phyloP scores from a whole-genome alignment of 2,888 invertebrate genomes.

The Dynastes maya region DNA sequence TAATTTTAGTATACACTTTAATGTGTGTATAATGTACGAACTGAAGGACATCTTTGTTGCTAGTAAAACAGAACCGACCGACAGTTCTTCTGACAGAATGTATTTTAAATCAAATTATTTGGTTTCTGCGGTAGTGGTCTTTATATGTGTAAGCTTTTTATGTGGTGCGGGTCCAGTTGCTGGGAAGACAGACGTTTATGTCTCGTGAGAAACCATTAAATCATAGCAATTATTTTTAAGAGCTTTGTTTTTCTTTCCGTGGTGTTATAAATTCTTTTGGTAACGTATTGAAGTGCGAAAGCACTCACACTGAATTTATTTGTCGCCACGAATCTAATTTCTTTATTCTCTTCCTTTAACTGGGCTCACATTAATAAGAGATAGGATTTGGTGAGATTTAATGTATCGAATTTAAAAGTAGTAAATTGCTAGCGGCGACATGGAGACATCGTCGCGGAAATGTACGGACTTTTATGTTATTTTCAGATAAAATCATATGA shows the following conservation, averaged over 20 bases:
- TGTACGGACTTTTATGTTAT: not conserved
- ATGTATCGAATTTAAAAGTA: too few species aligned
- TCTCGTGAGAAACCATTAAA: conserved; percentile 44
- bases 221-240: conserved; percentile 47
- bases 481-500: conserved; percentile 19
- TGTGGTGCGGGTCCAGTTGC: conserved; percentile 42
- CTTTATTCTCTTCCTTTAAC: not conserved
- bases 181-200: conserved; percentile 40
- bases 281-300: conserved; percentile 22
- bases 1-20: conserved; percentile 22
- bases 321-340: not conserved
- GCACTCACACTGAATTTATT: conserved; percentile 17
- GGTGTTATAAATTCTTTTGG: conserved; percentile 40
- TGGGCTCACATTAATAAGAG: not conserved
- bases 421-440: too few species aligned
- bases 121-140: conserved; percentile 38
- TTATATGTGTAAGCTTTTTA: conserved; percentile 38
- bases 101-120: conserved; percentile 36
- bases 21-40: not conserved
- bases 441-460: not conserved
- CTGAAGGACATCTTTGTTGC: conserved; percentile 26
- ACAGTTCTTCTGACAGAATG: conserved; percentile 2
- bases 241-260: conserved; percentile 45
- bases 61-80: conserved; percentile 5
- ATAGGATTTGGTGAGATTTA: too few species aligned